Evolutionary conservation across 2,888 invertebrate species (phyloP).

Genomic region (Agrotis exclamationis): DNA sequence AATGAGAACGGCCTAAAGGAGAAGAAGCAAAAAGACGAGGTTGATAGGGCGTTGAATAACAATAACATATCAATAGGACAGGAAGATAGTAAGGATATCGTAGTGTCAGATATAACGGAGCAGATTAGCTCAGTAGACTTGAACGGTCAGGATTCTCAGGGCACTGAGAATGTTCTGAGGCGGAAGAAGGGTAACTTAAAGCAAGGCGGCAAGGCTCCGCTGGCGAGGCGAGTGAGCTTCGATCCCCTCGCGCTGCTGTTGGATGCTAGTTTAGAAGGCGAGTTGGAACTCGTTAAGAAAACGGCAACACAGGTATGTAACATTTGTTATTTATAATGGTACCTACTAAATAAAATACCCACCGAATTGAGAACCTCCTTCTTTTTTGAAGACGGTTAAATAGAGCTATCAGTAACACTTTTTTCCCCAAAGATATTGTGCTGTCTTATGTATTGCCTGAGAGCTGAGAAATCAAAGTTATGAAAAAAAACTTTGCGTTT

Average conservation of each 20-base stretch:
- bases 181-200: conserved; percentile 96
- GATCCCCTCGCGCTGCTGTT: conserved; percentile 98
- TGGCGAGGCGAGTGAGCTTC: conserved; percentile 97
- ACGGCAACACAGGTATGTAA: conserved; percentile 95
- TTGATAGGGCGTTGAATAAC: conserved; percentile 84
- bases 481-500: no score
- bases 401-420: no score
- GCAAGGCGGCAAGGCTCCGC: conserved; percentile 93
- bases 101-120: conserved; percentile 86
- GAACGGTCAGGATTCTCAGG: conserved; percentile 90
- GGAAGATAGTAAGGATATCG: conserved; percentile 85
- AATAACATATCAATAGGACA: conserved; percentile 74
- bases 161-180: conserved; percentile 91
- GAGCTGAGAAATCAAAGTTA: no score
- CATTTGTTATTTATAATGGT: not conserved
- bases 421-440: no score
- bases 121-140: conserved; percentile 89
- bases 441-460: no score
- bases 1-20: conserved; percentile 84
- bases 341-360: not conserved
- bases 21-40: conserved; percentile 85
- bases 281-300: conserved; percentile 98
- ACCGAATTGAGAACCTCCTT: no score
- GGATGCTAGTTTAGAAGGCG: conserved; percentile 99
- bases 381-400: no score